Evolutionary conservation across 2,888 invertebrate species (phyloP).

Genomic region (Patella ulyssiponensis): DNA sequence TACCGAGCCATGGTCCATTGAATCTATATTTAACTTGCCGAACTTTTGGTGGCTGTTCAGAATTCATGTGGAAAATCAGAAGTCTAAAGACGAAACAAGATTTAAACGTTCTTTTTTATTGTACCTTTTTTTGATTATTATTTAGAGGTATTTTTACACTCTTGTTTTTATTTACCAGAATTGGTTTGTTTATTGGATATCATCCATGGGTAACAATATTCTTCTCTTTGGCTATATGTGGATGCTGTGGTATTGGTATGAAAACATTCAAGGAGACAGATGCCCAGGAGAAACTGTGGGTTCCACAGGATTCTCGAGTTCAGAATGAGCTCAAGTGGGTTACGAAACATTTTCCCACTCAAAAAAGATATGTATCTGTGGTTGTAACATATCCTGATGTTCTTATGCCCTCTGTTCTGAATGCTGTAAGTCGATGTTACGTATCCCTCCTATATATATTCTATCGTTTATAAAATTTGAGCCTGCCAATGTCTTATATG

Average conservation of each 20-base stretch:
- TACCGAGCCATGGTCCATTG: too few species aligned
- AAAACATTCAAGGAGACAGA: slow-evolving; percentile 52
- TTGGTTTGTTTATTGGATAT: slow-evolving; percentile 53
- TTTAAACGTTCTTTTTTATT: too few species aligned
- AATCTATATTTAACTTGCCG: too few species aligned
- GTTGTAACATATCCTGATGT: slow-evolving; percentile 27
- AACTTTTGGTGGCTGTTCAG: too few species aligned
- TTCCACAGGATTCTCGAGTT: slow-evolving; percentile 52
- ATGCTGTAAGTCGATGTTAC: slow-evolving; percentile 46
- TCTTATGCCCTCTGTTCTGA: slow-evolving; percentile 26
- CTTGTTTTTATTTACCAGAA: slow-evolving; percentile 44
- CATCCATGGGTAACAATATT: slow-evolving; percentile 53
- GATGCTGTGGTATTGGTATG: slow-evolving; percentile 58
- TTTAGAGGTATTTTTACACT: too few species aligned
- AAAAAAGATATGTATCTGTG: slow-evolving; percentile 53
- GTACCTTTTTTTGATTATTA: too few species aligned
- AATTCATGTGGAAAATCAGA: too few species aligned
- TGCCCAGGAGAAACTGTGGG: slow-evolving; percentile 60
- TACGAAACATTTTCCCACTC: slow-evolving; percentile 49
- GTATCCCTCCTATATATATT: not conserved
- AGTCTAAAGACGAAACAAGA: too few species aligned
- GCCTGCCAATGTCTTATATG: not conserved
- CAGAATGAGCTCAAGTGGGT: slow-evolving; percentile 57
- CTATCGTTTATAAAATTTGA: not conserved
- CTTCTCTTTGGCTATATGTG: slow-evolving; percentile 47